Conservation (phyloP, 2,797 vertebrate species). For the Martes flavigula region DNA sequence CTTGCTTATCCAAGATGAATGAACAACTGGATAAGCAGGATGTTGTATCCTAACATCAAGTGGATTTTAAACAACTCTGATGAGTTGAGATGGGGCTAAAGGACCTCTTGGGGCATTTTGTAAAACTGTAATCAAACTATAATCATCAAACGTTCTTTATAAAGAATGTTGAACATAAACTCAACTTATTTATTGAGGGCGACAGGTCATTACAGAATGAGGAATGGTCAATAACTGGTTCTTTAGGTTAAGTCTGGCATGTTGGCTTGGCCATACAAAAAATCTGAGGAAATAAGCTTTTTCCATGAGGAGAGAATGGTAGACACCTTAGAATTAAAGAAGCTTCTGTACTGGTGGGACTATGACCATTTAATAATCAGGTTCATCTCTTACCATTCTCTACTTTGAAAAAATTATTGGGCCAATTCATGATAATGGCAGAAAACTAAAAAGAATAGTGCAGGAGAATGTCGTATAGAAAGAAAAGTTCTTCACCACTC, state of each 20-base stretch:
- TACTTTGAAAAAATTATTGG: neutral
- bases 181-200: neutral
- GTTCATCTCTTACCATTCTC: neutral
- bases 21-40: constrained; percentile 20
- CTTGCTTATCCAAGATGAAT: neutral
- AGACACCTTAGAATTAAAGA: neutral
- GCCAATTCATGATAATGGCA: neutral
- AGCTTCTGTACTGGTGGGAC: neutral
- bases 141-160: neutral
- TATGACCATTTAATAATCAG: neutral
- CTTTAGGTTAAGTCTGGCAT: constrained; percentile 14
- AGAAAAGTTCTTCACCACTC: neutral
- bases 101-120: neutral
- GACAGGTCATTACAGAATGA: neutral
- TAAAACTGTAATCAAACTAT: neutral
- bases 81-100: neutral
- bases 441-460: neutral
- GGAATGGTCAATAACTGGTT: neutral
- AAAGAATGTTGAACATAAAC: neutral
- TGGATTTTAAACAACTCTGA: constrained; percentile 15
- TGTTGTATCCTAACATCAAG: neutral
- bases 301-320: neutral
- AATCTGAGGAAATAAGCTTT: neutral
- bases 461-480: neutral
- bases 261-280: neutral